Evolutionary conservation across 2,113 vertebrate species (phyloP).

Genomic region (Cepphus grylle): DNA sequence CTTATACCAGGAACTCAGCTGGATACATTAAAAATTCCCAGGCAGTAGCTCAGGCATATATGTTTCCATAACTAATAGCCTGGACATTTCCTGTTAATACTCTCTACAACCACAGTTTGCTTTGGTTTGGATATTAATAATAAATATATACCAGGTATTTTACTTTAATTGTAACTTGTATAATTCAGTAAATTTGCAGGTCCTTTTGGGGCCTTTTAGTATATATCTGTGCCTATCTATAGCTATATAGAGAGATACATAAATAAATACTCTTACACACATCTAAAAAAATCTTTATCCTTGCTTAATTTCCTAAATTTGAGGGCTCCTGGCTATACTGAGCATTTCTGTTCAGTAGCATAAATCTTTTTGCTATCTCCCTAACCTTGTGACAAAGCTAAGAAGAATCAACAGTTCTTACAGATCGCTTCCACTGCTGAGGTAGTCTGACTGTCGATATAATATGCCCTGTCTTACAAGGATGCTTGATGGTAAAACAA

Average conservation of each 20-base stretch:
- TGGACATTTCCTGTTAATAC: constrained; percentile 60
- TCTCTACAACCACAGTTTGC: constrained; percentile 42
- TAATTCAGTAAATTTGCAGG: neutral
- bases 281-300: neutral
- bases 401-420: neutral
- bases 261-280: neutral
- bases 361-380: neutral
- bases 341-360: neutral
- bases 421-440: neutral
- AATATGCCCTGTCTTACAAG: neutral
- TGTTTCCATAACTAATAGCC: constrained; percentile 50
- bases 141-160: constrained; percentile 46
- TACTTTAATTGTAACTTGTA: constrained; percentile 28
- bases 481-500: neutral
- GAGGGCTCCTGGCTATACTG: neutral
- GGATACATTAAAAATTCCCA: constrained; percentile 20
- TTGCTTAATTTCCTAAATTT: constrained; percentile 12
- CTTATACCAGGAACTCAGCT: neutral
- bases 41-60: constrained; percentile 22
- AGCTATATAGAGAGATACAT: neutral
- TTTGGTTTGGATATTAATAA: constrained; percentile 51
- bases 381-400: neutral
- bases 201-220: neutral
- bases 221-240: neutral
- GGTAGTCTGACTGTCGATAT: neutral